phyloP scores from a whole-genome alignment of 2,888 invertebrate species.

The Candidula unifasciata region DNA sequence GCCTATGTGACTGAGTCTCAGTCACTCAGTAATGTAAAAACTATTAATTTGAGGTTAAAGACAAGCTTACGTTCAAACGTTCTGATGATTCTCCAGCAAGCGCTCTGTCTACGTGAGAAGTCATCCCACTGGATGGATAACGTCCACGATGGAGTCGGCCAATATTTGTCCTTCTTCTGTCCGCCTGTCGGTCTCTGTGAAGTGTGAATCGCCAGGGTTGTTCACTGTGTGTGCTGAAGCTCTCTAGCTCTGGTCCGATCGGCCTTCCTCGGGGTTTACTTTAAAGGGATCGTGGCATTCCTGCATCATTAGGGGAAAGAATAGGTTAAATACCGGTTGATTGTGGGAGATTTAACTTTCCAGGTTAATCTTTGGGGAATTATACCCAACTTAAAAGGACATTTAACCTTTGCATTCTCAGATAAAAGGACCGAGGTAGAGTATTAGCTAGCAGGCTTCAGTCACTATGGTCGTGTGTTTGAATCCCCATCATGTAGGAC shows the following conservation, averaged over 20 bases:
- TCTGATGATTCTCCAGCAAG: not conserved
- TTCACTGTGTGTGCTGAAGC: not conserved
- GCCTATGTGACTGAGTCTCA: too few relatives aligned
- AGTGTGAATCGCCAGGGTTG: conserved; percentile 32
- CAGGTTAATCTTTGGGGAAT: conserved; percentile 18
- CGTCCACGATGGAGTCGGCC: not conserved
- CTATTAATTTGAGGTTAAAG: too few relatives aligned
- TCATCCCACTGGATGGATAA: not conserved
- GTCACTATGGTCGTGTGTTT: too few relatives aligned
- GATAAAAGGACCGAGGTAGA: too few relatives aligned
- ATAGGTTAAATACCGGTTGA: conserved; percentile 30
- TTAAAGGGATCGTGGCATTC: not conserved
- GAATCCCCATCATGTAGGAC: too few relatives aligned
- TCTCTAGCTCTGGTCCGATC: not conserved
- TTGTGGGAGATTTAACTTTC: conserved; percentile 25
- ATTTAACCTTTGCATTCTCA: not conserved
- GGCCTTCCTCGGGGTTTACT: conserved; percentile 10
- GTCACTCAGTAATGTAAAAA: too few relatives aligned
- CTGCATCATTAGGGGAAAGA: conserved; percentile 27
- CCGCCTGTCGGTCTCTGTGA: conserved; percentile 19
- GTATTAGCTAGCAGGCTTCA: too few relatives aligned
- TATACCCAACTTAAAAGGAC: not conserved
- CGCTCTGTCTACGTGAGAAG: conserved; percentile 1
- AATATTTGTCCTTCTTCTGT: conserved; percentile 31
- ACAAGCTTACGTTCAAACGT: too few relatives aligned